Base-by-base conservation (phyloP, 2,797 vertebrate species). In the Gouania willdenowi region DNA sequence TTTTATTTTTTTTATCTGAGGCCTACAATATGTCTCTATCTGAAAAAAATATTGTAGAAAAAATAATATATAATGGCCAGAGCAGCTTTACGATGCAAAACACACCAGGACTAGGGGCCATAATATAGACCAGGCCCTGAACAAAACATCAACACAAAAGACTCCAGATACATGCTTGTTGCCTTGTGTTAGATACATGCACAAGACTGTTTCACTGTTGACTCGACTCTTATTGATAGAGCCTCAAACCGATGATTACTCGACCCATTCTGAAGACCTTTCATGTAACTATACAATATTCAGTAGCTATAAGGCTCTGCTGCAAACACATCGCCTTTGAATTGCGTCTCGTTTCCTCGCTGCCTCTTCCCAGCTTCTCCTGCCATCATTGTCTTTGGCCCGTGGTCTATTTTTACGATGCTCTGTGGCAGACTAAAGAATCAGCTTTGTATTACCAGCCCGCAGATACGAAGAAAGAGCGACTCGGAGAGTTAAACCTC, bases 401-500 rank as follows among this genome's bases (percentile, higher is more conserved):
- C n/a, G n/a, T n/a, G 1, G 20, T 40, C 6, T 30, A 1, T 17
- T 6, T 22, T 70, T 50, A 57, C 20, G 6, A 8, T 3, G 15
- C 54, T 37, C 20, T 10, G 9, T 47, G 49, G 49, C 35, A 14
- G 14, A 15, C 14, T 17, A 4, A n/a, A 16, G 29, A 35, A 61
- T 65, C 53, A 27, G 36, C 10, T 27, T 30, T 36, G 41, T 46
- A n/a, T n/a, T n/a, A n/a, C n/a, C n/a, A n/a, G n/a, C n/a, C n/a
- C n/a, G n/a, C n/a, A n/a, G n/a, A n/a, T n/a, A 1, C 5, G 56
- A 32, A 40, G n/a, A 20, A 8, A 24, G 7, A 19, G 8, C 31
- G 58, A 53, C 55, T 52, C 34, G 22, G 10, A 41, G 53, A 62
- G 61, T 66, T 37, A 57, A 53, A 69, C 65, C 42, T 27, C 40